Conservation (phyloP, 2,797 vertebrate genomes). For the Mus spretus region DNA sequence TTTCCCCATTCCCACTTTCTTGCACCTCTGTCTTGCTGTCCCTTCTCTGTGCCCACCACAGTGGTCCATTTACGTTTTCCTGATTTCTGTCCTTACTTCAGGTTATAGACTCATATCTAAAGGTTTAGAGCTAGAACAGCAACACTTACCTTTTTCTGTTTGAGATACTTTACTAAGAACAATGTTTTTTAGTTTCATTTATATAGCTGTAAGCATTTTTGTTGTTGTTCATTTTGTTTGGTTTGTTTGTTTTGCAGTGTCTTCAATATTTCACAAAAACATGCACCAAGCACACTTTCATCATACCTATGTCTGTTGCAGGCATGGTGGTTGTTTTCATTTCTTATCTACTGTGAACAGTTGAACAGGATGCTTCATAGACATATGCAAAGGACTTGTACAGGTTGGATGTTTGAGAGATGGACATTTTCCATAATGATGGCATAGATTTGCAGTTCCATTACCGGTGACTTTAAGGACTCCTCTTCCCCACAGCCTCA, state of each 20-base stretch:
- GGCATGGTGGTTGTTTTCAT: not conserved
- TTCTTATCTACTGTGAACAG: not conserved
- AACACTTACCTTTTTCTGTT: not conserved
- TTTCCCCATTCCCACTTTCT: not conserved
- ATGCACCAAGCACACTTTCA: not conserved
- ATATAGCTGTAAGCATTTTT: not conserved
- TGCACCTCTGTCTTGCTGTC: not conserved
- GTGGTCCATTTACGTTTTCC: too few relatives aligned
- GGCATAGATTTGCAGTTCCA: not conserved
- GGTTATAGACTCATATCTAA: not conserved
- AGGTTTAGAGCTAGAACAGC: not conserved
- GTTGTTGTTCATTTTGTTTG: too few relatives aligned
- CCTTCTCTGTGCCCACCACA: not conserved
- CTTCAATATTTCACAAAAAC: not conserved
- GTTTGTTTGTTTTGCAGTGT: too few relatives aligned
- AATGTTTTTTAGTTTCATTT: not conserved
- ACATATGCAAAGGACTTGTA: not conserved
- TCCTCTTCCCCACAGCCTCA: too few relatives aligned
- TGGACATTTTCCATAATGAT: too few relatives aligned
- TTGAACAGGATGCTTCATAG: not conserved
- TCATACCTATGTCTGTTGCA: not conserved
- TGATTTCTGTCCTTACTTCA: not conserved
- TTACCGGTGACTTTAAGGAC: too few relatives aligned
- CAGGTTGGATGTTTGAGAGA: too few relatives aligned
- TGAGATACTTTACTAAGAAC: not conserved